A percentile compares a stretch with the other conserved stretches of the same genome.
These are phyloP conservation scores for Acleris emargana DNA, from an alignment of 2,888 invertebrate genomes.

Conservation along the genomic window DNA sequence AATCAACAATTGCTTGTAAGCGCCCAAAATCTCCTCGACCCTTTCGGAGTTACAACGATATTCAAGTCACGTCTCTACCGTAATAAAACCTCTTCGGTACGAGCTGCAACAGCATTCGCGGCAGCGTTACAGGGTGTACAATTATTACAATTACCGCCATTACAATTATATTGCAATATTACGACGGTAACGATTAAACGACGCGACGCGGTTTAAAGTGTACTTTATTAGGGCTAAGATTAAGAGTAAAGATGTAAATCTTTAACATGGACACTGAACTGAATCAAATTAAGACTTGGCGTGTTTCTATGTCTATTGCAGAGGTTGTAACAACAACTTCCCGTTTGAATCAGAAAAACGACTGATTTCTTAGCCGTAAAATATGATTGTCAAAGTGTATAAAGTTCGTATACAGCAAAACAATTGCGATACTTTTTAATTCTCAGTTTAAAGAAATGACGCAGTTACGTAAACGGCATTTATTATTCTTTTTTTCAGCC, in stretches of 20 bases:
- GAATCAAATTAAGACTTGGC: too few relatives aligned
- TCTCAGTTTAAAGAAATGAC: too few relatives aligned
- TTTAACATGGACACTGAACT: not conserved
- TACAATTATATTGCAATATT: conserved; percentile 8
- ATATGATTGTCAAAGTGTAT: too few relatives aligned
- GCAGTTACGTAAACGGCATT: too few relatives aligned
- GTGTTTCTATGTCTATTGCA: too few relatives aligned
- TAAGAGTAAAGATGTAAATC: not conserved
- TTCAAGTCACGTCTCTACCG: conserved; percentile 33
- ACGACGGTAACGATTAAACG: conserved; percentile 21
- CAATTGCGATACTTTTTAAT: too few relatives aligned
- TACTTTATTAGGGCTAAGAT: not conserved
- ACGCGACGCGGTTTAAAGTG: not conserved
- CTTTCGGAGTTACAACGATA: conserved; percentile 21
- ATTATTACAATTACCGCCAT: conserved; percentile 19
- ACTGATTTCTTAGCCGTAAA: too few relatives aligned
- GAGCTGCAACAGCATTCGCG: conserved; percentile 36
- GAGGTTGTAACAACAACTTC: too few relatives aligned
- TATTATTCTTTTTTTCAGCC: not conserved
- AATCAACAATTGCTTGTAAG: conserved; percentile 32
- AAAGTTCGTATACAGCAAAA: too few relatives aligned
- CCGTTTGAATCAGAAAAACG: too few relatives aligned
- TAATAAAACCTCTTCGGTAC: conserved; percentile 34
- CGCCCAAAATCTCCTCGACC: conserved; percentile 28
- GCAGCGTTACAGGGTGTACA: conserved; percentile 30